phyloP scores from a whole-genome alignment of 2,797 vertebrate genomes.

The Crocodylus rhombifer region DNA sequence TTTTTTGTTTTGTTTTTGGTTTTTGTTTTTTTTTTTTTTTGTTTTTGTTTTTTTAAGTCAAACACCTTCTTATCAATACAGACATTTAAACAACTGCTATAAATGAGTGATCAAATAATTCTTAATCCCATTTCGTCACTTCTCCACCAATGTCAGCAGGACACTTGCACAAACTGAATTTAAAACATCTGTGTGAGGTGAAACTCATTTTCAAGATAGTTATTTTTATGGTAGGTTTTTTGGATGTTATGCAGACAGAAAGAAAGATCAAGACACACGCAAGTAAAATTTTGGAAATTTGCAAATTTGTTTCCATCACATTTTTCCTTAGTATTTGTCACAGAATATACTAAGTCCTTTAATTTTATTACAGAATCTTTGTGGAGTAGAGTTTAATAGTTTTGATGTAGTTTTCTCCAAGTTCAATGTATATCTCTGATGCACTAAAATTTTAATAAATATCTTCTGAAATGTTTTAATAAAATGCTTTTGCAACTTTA shows the following conservation, averaged over 20 bases:
- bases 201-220: conserved; percentile 60
- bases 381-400: neutral
- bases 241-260: conserved; percentile 41
- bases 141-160: conserved; percentile 63
- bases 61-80: conserved; percentile 77
- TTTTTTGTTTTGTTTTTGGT: conserved; percentile 50
- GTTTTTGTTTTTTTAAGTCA: conserved; percentile 58
- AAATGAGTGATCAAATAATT: conserved; percentile 91
- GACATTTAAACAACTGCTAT: conserved; percentile 86
- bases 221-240: neutral
- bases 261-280: conserved; percentile 51
- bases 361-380: conserved; percentile 44
- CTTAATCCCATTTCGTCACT: conserved; percentile 77
- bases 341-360: neutral
- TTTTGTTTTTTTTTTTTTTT: neutral
- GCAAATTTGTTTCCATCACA: conserved; percentile 42
- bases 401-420: conserved; percentile 21
- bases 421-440: conserved; percentile 26
- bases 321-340: conserved; percentile 41
- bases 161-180: conserved; percentile 22
- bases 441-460: neutral
- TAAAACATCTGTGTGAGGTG: conserved; percentile 21
- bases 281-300: conserved; percentile 48
- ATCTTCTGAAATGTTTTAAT: neutral
- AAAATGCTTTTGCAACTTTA: conserved; percentile 34